Percentiles rank a stretch among this genome's conserved stretches.
phyloP scores from a whole-genome alignment of 2,113 vertebrate genomes.

The Prinia subflava region DNA sequence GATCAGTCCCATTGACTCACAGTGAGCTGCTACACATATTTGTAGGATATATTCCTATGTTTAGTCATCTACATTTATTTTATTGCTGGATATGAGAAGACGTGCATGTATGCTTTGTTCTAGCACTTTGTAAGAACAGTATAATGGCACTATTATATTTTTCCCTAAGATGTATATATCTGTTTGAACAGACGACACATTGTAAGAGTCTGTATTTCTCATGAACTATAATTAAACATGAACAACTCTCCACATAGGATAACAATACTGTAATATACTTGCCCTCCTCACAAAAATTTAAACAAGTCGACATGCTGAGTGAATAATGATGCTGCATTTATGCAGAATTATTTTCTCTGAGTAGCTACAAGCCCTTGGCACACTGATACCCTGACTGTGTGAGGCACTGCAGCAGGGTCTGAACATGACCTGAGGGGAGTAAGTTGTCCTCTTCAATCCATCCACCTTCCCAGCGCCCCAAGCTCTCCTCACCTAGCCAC shows the following conservation, averaged over 20 bases:
- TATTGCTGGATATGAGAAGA: neutral
- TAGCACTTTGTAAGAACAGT: neutral
- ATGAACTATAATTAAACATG: conserved; percentile 33
- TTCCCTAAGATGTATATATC: neutral
- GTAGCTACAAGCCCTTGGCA: neutral
- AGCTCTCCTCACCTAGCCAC: neutral
- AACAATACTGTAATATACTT: conserved; percentile 37
- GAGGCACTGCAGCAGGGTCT: neutral
- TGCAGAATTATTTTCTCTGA: neutral
- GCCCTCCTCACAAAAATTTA: conserved; percentile 23
- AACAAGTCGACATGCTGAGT: neutral
- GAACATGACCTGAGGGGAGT: neutral
- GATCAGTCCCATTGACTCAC: neutral
- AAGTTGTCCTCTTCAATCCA: neutral
- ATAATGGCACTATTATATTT: conserved; percentile 19
- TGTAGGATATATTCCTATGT: neutral
- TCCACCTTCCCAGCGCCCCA: neutral
- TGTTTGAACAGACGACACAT: neutral
- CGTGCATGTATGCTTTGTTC: neutral
- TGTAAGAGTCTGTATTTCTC: conserved; percentile 9
- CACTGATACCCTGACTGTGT: neutral
- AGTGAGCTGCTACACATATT: neutral
- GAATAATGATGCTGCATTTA: conserved; percentile 37
- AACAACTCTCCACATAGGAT: neutral
- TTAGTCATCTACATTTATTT: neutral